Evolutionary conservation across 2,888 invertebrate genomes (phyloP), one percentile per base, ranked within the genome.

Genomic region (Hypselothyrea guttata): DNA sequence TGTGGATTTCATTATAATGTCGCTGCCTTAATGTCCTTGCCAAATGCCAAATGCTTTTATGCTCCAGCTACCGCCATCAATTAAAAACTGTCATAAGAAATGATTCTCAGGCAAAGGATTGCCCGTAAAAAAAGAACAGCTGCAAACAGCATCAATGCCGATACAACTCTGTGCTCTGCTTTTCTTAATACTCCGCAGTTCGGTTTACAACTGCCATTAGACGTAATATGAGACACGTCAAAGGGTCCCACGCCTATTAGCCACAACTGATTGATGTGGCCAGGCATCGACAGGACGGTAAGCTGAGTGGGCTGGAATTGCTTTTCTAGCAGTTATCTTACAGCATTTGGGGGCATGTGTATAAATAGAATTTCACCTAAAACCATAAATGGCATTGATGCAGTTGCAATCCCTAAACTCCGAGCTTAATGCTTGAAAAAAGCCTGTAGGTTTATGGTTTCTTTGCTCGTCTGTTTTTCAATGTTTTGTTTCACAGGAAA

Each of bases 201-300:
- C 27, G 7, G 28, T 49, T 60, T 51, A 42, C 64, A 64, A 52
- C 62, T 44, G 40, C 63, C 59, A 48, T 57, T 35, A 42, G 54
- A 42, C 38, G 56, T 63, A 57, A 63, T 45, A 59, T 60, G 46
- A 64, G 59, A 44, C 48, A 41, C 38, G 52, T 53, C 51, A 51
- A 51, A 46, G 1, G 5, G 2, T 4, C 33, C 9, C 13, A 3
- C 4, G 30, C 7, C 31, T 18, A 22, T 11, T 16, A 44, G 44
- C 68, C 57, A 66, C 57, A 46, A 52, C 65, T 84, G 78, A 84
- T 84, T 79, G 78, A 79, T 84, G 71, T 57, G 56, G 44, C 48
- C 47, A 57, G 44, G 54, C 49, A 31, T 35, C n/a, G 9, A 1
- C 4, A 41, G 9, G 16, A 11, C 5, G 0, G 13, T 3, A 12